A percentile compares a stretch with the other conserved stretches of the same genome.
These are phyloP conservation scores for Sebastes itinus DNA, from an alignment of 2,797 vertebrate species.

Conservation along the genomic window DNA sequence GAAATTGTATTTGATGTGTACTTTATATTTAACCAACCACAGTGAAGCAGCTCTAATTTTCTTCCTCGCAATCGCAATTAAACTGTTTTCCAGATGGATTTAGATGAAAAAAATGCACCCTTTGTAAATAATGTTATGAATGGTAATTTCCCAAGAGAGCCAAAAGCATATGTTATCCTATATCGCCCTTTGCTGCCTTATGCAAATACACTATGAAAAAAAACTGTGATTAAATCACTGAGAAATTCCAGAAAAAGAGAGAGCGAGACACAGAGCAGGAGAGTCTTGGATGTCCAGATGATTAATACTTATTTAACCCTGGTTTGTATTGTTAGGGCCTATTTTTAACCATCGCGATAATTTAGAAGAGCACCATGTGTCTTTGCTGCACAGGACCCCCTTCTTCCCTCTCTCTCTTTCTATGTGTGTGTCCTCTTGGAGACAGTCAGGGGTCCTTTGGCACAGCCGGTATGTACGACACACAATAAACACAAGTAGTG, in stretches of 20 bases:
- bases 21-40: neutral
- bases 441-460: constrained; percentile 61
- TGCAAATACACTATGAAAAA: constrained; percentile 20
- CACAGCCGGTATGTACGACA: constrained; percentile 62
- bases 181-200: neutral
- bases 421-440: constrained; percentile 58
- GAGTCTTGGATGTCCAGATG: constrained; percentile 28
- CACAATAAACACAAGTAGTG: constrained; percentile 73
- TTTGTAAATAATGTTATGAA: constrained; percentile 29
- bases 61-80: neutral
- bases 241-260: constrained; percentile 28
- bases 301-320: constrained; percentile 58
- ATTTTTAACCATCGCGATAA: constrained; percentile 67
- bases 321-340: constrained; percentile 61
- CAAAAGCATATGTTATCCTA: constrained; percentile 9
- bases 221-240: neutral
- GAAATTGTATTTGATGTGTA: constrained; percentile 9
- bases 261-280: neutral
- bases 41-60: neutral
- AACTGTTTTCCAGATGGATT: constrained; percentile 11
- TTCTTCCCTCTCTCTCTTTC: constrained; percentile 1
- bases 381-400: constrained; percentile 17
- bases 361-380: constrained; percentile 50
- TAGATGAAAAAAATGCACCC: neutral
- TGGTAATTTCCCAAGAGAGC: constrained; percentile 38